Evolutionary conservation across 2,888 invertebrate species (phyloP).

Genomic region (Lycophotia porphyrea): DNA sequence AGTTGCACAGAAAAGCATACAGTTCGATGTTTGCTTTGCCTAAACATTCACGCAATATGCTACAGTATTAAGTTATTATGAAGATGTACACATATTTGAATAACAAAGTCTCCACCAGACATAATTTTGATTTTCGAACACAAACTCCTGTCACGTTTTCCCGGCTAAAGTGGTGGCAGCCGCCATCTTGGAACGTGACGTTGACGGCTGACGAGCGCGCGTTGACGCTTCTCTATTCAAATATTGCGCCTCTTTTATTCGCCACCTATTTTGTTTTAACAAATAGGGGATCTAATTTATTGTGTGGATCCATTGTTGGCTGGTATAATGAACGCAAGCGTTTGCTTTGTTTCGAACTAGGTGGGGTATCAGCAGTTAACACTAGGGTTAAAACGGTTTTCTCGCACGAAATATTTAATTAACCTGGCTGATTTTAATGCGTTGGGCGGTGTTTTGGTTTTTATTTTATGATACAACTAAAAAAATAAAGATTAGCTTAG

Average conservation of each 20-base stretch:
- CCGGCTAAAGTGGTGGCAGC: constrained; percentile 81
- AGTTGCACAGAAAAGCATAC: constrained; percentile 30
- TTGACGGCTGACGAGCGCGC: constrained; percentile 74
- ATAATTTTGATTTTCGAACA: constrained; percentile 73
- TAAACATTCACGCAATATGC: constrained; percentile 49
- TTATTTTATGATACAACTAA: background rate
- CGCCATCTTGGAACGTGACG: constrained; percentile 87
- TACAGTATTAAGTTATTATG: constrained; percentile 61
- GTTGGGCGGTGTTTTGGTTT: background rate
- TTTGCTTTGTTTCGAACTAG: constrained; percentile 68
- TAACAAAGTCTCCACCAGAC: constrained; percentile 62
- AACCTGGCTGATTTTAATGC: constrained; percentile 10
- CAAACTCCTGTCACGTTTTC: constrained; percentile 82
- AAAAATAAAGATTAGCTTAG: too few relatives aligned
- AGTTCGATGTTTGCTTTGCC: constrained; percentile 42
- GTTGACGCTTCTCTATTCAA: constrained; percentile 85
- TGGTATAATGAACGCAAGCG: constrained; percentile 73
- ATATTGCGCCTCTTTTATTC: constrained; percentile 81
- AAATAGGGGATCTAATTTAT: constrained; percentile 83
- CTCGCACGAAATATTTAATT: constrained; percentile 45
- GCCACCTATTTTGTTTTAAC: constrained; percentile 74
- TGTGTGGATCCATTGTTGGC: constrained; percentile 78
- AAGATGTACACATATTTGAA: constrained; percentile 65
- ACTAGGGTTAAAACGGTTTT: constrained; percentile 40
- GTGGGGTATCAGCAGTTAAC: constrained; percentile 49